Evolutionary conservation across 2,797 vertebrate genomes (phyloP).

Genomic region (Discoglossus pictus): DNA sequence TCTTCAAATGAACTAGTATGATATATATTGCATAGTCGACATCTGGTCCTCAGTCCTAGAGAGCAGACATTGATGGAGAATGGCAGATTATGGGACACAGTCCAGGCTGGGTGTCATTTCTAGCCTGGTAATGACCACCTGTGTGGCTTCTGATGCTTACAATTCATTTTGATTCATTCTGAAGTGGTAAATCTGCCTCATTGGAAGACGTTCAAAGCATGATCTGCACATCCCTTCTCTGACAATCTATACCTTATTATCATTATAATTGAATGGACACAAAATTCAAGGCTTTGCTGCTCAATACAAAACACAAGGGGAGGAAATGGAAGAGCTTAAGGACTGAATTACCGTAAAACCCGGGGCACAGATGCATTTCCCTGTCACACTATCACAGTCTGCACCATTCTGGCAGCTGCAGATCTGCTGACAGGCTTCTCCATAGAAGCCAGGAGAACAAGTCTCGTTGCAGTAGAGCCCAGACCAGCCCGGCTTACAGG

Average conservation of each 20-base stretch:
- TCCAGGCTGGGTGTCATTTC: too few relatives aligned
- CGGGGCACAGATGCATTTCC: constrained; percentile 89
- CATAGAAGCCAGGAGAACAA: constrained; percentile 87
- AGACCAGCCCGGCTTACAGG: constrained; percentile 87
- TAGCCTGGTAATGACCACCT: too few relatives aligned
- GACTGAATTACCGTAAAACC: constrained; percentile 85
- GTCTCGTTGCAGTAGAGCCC: constrained; percentile 96
- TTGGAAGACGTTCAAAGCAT: background rate
- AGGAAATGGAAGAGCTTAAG: constrained; percentile 22
- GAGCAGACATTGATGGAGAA: too few relatives aligned
- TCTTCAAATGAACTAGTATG: too few relatives aligned
- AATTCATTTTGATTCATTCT: too few relatives aligned
- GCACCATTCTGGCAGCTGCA: constrained; percentile 94
- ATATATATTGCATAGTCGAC: too few relatives aligned
- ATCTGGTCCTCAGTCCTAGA: too few relatives aligned
- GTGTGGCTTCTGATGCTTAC: too few relatives aligned
- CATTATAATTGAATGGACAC: rapidly evolving
- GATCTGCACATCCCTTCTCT: background rate
- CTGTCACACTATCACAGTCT: constrained; percentile 89
- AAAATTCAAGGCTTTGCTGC: background rate
- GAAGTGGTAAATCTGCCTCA: background rate
- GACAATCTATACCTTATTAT: background rate
- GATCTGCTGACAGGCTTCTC: constrained; percentile 86
- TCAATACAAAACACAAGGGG: background rate
- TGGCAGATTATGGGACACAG: too few relatives aligned